Percentiles rank a stretch among this genome's conserved stretches.
Evolutionary conservation across 2,113 vertebrate species (phyloP).

Genomic region (Protobothrops flavoviridis): DNA sequence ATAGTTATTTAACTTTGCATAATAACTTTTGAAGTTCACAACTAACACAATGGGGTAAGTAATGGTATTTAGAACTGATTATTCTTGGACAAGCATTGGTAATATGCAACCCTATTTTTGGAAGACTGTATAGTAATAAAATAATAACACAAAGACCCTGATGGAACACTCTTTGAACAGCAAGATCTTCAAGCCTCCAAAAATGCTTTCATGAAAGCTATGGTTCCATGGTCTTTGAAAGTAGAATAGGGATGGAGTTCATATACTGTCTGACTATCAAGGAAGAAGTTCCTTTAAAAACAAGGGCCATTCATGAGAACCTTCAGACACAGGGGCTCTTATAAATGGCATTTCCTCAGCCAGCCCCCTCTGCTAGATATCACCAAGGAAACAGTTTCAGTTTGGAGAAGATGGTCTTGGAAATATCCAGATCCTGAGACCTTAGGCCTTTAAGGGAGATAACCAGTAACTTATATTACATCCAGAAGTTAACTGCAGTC

Average conservation of each 20-base stretch:
- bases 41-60: not conserved
- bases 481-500: not conserved
- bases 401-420: not conserved
- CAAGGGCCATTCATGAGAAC: not conserved
- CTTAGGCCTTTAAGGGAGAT: not conserved
- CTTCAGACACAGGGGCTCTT: not conserved
- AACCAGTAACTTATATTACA: not conserved
- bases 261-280: not conserved
- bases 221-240: not conserved
- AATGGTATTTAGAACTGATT: not conserved
- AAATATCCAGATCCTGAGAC: not conserved
- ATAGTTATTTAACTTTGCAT: not conserved
- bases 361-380: not conserved
- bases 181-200: not conserved
- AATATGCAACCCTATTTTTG: not conserved
- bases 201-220: not conserved
- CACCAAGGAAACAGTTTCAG: not conserved
- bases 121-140: not conserved
- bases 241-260: not conserved
- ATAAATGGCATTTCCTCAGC: not conserved
- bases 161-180: not conserved
- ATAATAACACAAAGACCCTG: not conserved
- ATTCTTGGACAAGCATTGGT: not conserved
- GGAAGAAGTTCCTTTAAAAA: not conserved
- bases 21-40: not conserved